A percentile compares a stretch with the other conserved stretches of the same genome.
phyloP scores from a whole-genome alignment of 2,113 vertebrate genomes.

The Silurus asotus region DNA sequence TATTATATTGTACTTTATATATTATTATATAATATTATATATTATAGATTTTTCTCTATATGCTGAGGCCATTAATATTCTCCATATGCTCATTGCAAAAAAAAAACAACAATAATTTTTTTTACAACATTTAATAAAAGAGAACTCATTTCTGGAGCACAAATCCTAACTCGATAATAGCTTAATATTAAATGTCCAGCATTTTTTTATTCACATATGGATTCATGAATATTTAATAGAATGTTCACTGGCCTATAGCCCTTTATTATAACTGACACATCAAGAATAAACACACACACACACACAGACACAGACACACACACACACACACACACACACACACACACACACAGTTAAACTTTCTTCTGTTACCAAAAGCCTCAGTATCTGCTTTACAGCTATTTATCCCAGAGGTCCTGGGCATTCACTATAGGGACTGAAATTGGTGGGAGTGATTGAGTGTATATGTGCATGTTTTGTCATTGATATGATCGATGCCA shows the following conservation, averaged over 20 bases:
- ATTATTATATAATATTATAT: no score
- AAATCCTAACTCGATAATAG: not conserved
- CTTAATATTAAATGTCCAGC: not conserved
- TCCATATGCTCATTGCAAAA: not conserved
- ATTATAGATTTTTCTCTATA: no score
- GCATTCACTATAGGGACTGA: not conserved
- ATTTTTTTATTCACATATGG: not conserved
- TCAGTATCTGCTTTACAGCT: not conserved
- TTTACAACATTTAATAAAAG: no score
- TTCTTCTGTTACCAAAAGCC: slow-evolving; percentile 25
- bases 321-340: no score
- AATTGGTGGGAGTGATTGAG: slow-evolving; percentile 29
- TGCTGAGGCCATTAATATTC: no score
- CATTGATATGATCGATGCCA: slow-evolving; percentile 52
- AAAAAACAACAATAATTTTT: no score
- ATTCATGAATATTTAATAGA: not conserved
- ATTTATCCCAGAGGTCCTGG: slow-evolving; percentile 21
- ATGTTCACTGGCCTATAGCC: not conserved
- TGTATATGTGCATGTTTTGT: slow-evolving; percentile 36
- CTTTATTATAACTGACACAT: not conserved
- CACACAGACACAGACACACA: no score
- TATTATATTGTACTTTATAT: no score
- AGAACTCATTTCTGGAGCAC: not conserved
- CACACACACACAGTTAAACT: not conserved
- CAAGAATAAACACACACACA: not conserved